Evolutionary conservation across 2,113 vertebrate species (phyloP).

Genomic region (Cheilinus undulatus): DNA sequence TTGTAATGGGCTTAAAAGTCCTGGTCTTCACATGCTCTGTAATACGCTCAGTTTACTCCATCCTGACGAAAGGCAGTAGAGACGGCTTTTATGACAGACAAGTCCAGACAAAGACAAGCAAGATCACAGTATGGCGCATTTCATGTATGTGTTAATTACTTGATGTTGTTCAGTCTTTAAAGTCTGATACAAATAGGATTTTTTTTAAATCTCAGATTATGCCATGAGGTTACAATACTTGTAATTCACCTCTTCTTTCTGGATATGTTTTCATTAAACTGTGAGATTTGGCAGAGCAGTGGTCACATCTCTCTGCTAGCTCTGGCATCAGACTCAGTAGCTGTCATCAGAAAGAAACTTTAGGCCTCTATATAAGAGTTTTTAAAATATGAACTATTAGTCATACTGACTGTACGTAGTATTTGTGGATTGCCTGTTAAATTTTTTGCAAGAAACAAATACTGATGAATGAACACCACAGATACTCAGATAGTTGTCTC

Average conservation of each 20-base stretch:
- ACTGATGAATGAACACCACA: not conserved
- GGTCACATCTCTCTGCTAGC: slow-evolving; percentile 21
- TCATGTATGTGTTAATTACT: too few species aligned
- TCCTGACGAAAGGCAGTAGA: not conserved
- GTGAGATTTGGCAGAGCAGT: slow-evolving; percentile 46
- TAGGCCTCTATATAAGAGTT: slow-evolving; percentile 21
- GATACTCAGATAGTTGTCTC: not conserved
- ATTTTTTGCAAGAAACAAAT: too few species aligned
- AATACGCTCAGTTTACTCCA: not conserved
- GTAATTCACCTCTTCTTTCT: slow-evolving; percentile 14
- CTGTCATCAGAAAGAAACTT: slow-evolving; percentile 47
- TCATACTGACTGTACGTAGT: not conserved
- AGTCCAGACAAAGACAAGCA: not conserved
- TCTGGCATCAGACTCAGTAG: not conserved
- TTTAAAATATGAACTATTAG: not conserved
- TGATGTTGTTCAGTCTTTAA: too few species aligned
- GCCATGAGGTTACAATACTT: not conserved
- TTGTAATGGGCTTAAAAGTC: not conserved
- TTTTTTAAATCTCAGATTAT: too few species aligned
- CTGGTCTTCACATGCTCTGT: not conserved
- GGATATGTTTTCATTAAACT: slow-evolving; percentile 40
- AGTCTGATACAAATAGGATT: too few species aligned
- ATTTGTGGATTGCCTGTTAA: too few species aligned
- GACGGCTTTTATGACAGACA: not conserved
- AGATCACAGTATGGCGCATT: too few species aligned